Evolutionary conservation across 2,113 vertebrate genomes (phyloP).

Genomic region (Anas platyrhynchos): DNA sequence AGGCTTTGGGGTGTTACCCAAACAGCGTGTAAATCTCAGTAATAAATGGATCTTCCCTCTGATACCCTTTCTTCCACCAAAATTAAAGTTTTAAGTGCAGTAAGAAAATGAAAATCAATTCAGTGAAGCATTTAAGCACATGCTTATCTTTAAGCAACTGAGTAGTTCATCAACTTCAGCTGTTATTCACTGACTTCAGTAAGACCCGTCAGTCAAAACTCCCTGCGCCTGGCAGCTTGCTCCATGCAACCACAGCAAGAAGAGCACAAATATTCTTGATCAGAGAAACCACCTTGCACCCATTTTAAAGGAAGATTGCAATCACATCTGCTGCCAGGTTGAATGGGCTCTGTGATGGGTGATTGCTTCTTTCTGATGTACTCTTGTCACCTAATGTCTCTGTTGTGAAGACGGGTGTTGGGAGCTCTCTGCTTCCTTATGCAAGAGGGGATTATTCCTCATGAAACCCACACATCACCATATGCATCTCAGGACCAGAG

Average conservation of each 20-base stretch:
- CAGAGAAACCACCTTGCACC: not conserved
- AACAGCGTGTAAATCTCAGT: not conserved
- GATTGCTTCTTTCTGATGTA: not conserved
- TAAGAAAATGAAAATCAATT: not conserved
- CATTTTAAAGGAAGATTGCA: not conserved
- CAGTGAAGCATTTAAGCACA: not conserved
- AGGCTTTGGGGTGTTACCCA: not conserved
- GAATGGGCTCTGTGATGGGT: constrained; percentile 1
- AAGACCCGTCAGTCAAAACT: not conserved
- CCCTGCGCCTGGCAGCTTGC: not conserved
- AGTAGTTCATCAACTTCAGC: not conserved
- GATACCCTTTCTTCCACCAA: not conserved
- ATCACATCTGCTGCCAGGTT: not conserved
- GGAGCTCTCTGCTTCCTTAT: constrained; percentile 14
- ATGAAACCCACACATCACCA: not conserved
- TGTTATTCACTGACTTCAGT: not conserved
- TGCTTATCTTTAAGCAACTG: not conserved
- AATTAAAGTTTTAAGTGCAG: not conserved
- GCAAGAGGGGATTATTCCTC: constrained; percentile 18
- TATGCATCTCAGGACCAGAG: constrained; percentile 17
- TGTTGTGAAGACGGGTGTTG: not conserved
- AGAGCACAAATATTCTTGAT: not conserved
- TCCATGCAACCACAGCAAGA: not conserved
- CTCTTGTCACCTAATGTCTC: not conserved
- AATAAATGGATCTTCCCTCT: not conserved